These are phyloP conservation scores for Cephus rjabovi DNA, from an alignment of 2,888 invertebrate species.

Conservation along the genomic window DNA sequence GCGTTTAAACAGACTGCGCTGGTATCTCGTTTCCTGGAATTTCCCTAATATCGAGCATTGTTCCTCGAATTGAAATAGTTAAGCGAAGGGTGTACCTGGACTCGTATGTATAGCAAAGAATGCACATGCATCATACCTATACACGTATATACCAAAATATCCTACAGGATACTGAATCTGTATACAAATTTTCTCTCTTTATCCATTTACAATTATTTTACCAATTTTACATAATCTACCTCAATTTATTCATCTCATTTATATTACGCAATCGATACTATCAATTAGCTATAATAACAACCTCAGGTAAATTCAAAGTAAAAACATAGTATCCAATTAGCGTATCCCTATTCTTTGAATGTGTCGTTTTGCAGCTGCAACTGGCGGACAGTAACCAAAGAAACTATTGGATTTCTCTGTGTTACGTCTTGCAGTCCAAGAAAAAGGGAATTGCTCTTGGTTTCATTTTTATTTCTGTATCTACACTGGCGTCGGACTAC, in stretches of 20 bases:
- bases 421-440: background rate
- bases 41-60: constrained; percentile 50
- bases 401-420: constrained; percentile 51
- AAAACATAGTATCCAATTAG: background rate
- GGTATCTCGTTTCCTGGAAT: constrained; percentile 25
- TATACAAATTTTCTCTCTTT: background rate
- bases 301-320: background rate
- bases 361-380: constrained; percentile 35
- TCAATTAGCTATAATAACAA: no score
- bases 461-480: background rate
- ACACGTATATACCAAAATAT: background rate
- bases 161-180: background rate
- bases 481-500: background rate
- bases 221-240: background rate
- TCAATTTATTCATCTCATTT: background rate
- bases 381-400: constrained; percentile 47
- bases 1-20: background rate
- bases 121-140: background rate
- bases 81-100: background rate
- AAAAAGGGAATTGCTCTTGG: background rate
- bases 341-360: background rate
- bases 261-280: background rate
- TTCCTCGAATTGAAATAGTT: constrained; percentile 54
- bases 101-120: background rate
- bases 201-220: background rate